Conservation (phyloP, 2,888 invertebrate species). For the Orgyia antiqua region DNA sequence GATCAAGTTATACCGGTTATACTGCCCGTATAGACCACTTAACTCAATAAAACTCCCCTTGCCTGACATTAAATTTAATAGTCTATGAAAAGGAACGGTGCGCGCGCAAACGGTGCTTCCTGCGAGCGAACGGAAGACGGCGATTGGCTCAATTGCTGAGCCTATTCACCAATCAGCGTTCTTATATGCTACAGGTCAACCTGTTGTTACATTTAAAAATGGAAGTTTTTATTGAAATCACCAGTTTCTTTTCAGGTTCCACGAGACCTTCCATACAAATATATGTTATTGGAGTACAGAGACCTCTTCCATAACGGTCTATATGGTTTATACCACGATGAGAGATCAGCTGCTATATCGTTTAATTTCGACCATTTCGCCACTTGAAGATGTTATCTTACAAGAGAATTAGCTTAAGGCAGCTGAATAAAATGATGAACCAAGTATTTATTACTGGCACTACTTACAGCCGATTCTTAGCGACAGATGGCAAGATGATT, state of each 20-base stretch:
- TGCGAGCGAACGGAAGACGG: conserved; percentile 68
- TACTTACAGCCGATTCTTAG: too few species aligned
- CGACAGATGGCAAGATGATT: too few species aligned
- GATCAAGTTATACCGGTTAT: conserved; percentile 41
- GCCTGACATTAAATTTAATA: conserved; percentile 70
- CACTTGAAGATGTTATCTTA: too few species aligned
- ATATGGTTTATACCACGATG: too few species aligned
- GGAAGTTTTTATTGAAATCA: conserved; percentile 29
- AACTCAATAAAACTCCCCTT: conserved; percentile 75
- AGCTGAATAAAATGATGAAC: too few species aligned
- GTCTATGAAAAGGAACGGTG: conserved; percentile 69
- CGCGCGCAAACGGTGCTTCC: conserved; percentile 63
- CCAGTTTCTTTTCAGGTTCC: too few species aligned
- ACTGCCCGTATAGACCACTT: conserved; percentile 67
- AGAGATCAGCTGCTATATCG: too few species aligned
- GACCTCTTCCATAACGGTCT: too few species aligned
- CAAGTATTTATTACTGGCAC: too few species aligned
- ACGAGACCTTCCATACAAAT: neutral
- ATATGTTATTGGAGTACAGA: neutral
- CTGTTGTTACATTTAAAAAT: conserved; percentile 36
- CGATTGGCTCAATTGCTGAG: conserved; percentile 73
- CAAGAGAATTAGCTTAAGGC: too few species aligned
- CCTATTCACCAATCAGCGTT: conserved; percentile 72
- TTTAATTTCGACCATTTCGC: too few species aligned
- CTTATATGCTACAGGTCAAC: conserved; percentile 35